Percentiles rank a stretch among this genome's conserved stretches.
These are phyloP conservation scores for Coregonus suidteri DNA, from an alignment of 2,797 vertebrate genomes.

Conservation along the genomic window DNA sequence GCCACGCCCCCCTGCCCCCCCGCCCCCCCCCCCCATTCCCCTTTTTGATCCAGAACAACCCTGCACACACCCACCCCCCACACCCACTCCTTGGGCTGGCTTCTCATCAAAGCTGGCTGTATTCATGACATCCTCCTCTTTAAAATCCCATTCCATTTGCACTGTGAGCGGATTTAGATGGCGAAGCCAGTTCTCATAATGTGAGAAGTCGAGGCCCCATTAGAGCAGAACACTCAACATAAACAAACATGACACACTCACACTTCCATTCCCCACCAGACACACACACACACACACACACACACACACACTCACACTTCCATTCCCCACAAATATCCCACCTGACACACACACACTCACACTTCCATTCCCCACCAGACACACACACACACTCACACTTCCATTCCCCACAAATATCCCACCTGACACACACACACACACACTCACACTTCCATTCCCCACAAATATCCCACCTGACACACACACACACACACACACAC, in stretches of 20 bases:
- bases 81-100: background rate
- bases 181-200: background rate
- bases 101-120: background rate
- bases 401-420: too few relatives aligned
- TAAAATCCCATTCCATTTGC: slow-evolving; percentile 7
- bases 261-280: background rate
- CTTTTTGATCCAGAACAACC: too few relatives aligned
- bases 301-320: too few relatives aligned
- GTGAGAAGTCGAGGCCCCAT: slow-evolving; percentile 3
- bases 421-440: background rate
- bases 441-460: too few relatives aligned
- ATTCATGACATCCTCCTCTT: background rate
- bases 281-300: background rate
- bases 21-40: too few relatives aligned
- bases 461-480: background rate
- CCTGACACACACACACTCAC: too few relatives aligned
- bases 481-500: background rate
- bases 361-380: background rate
- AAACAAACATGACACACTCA: slow-evolving; percentile 17
- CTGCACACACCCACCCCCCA: slow-evolving; percentile 4
- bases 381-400: background rate
- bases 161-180: slow-evolving; percentile 3
- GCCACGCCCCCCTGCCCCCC: too few relatives aligned
- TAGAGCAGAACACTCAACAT: slow-evolving; percentile 22
- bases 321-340: too few relatives aligned